phyloP scores from a whole-genome alignment of 2,888 invertebrate genomes.

The Tenthredo notha region DNA sequence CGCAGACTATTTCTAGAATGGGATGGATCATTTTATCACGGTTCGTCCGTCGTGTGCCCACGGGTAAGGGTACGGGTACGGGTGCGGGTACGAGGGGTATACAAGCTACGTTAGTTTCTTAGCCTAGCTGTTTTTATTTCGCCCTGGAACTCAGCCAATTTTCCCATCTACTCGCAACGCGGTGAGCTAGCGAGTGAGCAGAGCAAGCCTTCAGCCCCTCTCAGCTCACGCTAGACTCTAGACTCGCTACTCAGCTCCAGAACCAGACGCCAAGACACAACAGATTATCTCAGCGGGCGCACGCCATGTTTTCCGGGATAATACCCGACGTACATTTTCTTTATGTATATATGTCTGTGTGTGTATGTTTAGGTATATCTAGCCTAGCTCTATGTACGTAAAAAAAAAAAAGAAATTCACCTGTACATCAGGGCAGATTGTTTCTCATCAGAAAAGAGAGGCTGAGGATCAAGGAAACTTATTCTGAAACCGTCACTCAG shows the following conservation, averaged over 20 bases:
- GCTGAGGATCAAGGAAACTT: neutral
- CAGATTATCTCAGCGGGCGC: slow-evolving; percentile 41
- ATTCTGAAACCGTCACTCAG: slow-evolving; percentile 10
- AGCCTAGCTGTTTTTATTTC: slow-evolving; percentile 25
- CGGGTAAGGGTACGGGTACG: neutral
- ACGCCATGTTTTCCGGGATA: slow-evolving; percentile 41
- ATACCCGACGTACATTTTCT: neutral
- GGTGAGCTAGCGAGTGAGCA: neutral
- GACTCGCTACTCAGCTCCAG: neutral
- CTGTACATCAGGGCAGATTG: neutral
- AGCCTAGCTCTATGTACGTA: neutral
- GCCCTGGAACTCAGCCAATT: slow-evolving; percentile 43
- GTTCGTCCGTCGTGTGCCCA: neutral
- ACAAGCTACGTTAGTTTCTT: slow-evolving; percentile 23
- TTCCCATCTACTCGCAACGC: slow-evolving; percentile 44
- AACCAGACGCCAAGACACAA: slow-evolving; percentile 50
- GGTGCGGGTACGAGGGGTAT: neutral
- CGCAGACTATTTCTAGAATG: slow-evolving; percentile 50
- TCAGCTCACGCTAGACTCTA: slow-evolving; percentile 18
- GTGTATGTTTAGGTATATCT: neutral
- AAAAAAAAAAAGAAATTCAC: neutral
- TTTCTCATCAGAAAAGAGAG: neutral
- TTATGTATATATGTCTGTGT: neutral
- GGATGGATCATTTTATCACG: slow-evolving; percentile 49
- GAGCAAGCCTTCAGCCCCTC: neutral